phyloP scores from a whole-genome alignment of 2,888 invertebrate species.

The Hypena proboscidalis region DNA sequence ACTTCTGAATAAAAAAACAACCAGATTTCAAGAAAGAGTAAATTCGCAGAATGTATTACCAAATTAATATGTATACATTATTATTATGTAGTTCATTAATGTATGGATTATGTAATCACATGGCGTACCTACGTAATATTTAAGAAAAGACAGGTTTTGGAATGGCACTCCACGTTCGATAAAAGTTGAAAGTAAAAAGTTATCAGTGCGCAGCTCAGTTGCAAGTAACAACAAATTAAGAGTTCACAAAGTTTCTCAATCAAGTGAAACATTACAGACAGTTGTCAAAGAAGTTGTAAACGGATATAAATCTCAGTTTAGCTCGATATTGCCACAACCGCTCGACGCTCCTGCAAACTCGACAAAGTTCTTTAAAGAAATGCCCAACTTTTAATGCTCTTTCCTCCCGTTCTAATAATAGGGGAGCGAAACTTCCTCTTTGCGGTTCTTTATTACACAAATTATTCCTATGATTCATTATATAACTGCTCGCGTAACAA shows the following conservation, averaged over 20 bases:
- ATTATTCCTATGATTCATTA: conserved; percentile 33
- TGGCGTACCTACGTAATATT: conserved; percentile 18
- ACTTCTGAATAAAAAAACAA: too few species aligned
- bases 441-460: conserved; percentile 47
- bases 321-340: conserved; percentile 65
- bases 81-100: background rate
- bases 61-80: background rate
- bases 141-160: conserved; percentile 20
- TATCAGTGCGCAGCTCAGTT: conserved; percentile 19
- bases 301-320: conserved; percentile 75
- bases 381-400: conserved; percentile 75
- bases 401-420: conserved; percentile 70
- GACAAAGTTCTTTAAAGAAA: conserved; percentile 68
- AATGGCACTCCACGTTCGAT: conserved; percentile 14
- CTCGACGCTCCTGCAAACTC: conserved; percentile 59
- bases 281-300: conserved; percentile 70
- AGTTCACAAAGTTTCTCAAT: conserved; percentile 57
- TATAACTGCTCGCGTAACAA: conserved; percentile 27
- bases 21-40: too few species aligned
- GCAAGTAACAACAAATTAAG: conserved; percentile 51
- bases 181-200: conserved; percentile 28
- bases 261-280: conserved; percentile 63
- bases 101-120: conserved; percentile 8
- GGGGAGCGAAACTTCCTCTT: conserved; percentile 60
- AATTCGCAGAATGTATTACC: too few species aligned